Evolutionary conservation across 2,113 vertebrate genomes (phyloP).

Genomic region (Sprattus sprattus): DNA sequence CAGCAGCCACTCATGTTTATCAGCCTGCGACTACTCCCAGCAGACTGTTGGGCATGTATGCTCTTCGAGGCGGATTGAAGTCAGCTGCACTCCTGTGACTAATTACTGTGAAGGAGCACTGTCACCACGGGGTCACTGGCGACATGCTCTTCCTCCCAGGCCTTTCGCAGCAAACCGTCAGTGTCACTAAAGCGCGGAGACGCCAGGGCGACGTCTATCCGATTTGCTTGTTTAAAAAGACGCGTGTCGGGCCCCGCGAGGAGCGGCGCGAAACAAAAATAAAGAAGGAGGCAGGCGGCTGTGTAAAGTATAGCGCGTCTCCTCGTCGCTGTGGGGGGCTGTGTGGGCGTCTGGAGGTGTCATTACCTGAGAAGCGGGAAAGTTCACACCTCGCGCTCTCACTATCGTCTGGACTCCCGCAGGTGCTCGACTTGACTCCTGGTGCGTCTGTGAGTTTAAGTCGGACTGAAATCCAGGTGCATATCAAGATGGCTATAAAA

Average conservation of each 20-base stretch:
- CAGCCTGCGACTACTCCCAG: slow-evolving; percentile 38
- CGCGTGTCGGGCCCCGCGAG: background rate
- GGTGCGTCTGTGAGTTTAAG: slow-evolving; percentile 47
- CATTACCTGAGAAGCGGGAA: background rate
- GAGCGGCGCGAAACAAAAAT: background rate
- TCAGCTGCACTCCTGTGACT: slow-evolving; percentile 43
- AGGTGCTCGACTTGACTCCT: background rate
- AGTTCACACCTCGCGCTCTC: background rate
- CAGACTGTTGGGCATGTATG: slow-evolving; percentile 36
- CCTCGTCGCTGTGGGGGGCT: background rate
- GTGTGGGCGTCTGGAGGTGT: background rate
- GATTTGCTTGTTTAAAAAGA: slow-evolving; percentile 54
- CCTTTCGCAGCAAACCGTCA: slow-evolving; percentile 26
- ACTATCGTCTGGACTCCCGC: background rate
- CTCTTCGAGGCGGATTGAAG: slow-evolving; percentile 44
- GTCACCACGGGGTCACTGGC: slow-evolving; percentile 40
- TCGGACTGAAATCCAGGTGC: slow-evolving; percentile 42
- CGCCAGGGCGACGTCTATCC: slow-evolving; percentile 52
- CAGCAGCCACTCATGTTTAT: slow-evolving; percentile 45
- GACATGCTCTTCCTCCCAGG: slow-evolving; percentile 23
- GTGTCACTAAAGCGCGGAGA: slow-evolving; percentile 47
- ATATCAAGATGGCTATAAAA: slow-evolving; percentile 46
- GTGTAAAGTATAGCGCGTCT: background rate
- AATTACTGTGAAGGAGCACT: slow-evolving; percentile 43
- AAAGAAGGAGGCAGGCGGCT: background rate